These are phyloP conservation scores for Herpetotheres cachinnans DNA, from an alignment of 2,113 vertebrate species.

Conservation along the genomic window DNA sequence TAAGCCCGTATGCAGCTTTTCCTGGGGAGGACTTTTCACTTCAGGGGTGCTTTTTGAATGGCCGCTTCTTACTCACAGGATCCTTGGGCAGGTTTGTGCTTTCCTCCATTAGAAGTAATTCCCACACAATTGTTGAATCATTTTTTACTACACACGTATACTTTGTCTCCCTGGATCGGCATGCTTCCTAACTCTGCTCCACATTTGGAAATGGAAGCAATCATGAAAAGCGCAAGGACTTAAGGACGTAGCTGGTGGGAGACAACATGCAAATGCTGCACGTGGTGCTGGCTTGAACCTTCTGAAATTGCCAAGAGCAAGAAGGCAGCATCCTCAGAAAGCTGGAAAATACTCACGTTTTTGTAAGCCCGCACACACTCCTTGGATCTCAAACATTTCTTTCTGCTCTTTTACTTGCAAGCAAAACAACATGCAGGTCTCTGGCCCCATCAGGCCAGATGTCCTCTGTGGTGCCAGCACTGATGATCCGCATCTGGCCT, in stretches of 20 bases:
- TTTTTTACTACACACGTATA: not conserved
- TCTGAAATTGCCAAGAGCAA: not conserved
- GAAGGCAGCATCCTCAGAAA: not conserved
- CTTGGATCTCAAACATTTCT: not conserved
- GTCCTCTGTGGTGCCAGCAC: no score
- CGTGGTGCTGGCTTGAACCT: not conserved
- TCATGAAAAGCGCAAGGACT: not conserved
- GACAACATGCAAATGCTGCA: not conserved
- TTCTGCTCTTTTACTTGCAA: not conserved
- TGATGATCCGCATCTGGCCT: not conserved
- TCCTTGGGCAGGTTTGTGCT: not conserved
- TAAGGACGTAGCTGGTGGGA: not conserved
- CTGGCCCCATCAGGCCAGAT: not conserved
- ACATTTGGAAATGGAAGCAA: not conserved
- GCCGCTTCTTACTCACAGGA: not conserved
- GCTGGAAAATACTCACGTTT: not conserved
- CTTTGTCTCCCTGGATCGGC: not conserved
- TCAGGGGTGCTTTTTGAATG: not conserved
- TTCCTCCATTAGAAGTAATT: not conserved
- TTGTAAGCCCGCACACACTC: not conserved
- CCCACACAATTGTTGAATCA: not conserved
- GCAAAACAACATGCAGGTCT: not conserved
- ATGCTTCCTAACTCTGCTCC: not conserved
- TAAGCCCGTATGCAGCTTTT: not conserved
- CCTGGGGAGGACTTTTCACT: not conserved